Conservation (phyloP, 2,888 invertebrate genomes). For the Drosophila anomalipes region DNA sequence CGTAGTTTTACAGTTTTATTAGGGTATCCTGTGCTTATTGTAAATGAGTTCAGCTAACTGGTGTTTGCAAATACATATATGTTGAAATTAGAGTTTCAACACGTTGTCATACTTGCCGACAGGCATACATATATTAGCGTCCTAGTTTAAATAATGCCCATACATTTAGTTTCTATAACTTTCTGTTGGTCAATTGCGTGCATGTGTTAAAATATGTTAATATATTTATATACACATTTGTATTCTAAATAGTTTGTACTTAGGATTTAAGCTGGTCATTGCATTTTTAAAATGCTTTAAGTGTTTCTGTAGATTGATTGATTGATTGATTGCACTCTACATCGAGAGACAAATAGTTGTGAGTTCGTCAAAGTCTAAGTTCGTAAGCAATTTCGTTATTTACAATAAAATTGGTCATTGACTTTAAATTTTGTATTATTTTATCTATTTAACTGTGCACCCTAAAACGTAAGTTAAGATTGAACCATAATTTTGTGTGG, state of each 20-base stretch:
- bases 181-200: background rate
- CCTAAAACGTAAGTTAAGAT: constrained; percentile 1
- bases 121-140: background rate
- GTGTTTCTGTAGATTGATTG: background rate
- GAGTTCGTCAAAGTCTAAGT: background rate
- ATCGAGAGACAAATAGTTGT: background rate
- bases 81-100: background rate
- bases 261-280: background rate
- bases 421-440: background rate
- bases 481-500: constrained; percentile 2
- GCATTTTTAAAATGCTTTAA: background rate
- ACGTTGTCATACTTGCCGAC: background rate
- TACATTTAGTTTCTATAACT: background rate
- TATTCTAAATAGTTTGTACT: background rate
- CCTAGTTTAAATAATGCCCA: background rate
- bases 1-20: constrained; percentile 27
- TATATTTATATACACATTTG: background rate
- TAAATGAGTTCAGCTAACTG: constrained; percentile 8
- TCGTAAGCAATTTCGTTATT: background rate
- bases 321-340: background rate
- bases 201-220: background rate
- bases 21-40: constrained; percentile 10
- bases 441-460: background rate
- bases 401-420: background rate
- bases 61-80: background rate